Evolutionary conservation across 1,140 invertebrate species (phyloP).

Genomic region (Hydropsyche tenuis): DNA sequence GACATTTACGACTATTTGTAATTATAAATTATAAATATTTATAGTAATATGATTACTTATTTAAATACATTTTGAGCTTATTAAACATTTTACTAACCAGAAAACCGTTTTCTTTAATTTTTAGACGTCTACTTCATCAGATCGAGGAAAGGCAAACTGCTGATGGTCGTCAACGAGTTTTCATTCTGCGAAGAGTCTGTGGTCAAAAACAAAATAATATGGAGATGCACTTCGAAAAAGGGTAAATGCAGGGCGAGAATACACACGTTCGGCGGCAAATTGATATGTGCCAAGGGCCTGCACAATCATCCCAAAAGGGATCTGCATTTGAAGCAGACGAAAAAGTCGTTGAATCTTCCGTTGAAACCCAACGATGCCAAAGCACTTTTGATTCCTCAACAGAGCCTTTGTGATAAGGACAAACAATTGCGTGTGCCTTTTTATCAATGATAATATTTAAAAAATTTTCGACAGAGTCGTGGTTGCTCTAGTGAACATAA

Average conservation of each 20-base stretch:
- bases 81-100: background rate
- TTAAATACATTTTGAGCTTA: background rate
- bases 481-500: too few species aligned
- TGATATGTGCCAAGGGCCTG: slow-evolving; percentile 61
- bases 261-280: slow-evolving; percentile 59
- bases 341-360: background rate
- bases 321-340: background rate
- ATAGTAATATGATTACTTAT: background rate
- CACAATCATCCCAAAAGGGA: slow-evolving; percentile 60
- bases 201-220: slow-evolving; percentile 61
- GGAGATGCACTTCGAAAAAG: slow-evolving; percentile 63
- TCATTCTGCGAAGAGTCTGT: slow-evolving; percentile 63
- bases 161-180: slow-evolving; percentile 64
- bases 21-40: background rate
- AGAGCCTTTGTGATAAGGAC: slow-evolving; percentile 14
- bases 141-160: slow-evolving; percentile 61
- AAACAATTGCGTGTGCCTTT: slow-evolving; percentile 22
- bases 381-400: slow-evolving; percentile 4
- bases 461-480: too few species aligned
- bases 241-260: slow-evolving; percentile 62
- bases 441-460: too few species aligned
- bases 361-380: too few species aligned
- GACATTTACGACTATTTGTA: too few species aligned
- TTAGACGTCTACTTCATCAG: slow-evolving; percentile 62
- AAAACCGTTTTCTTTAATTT: background rate